Base-by-base conservation (phyloP, 2,888 invertebrate genomes). In the Aspidiotus rigidus region DNA sequence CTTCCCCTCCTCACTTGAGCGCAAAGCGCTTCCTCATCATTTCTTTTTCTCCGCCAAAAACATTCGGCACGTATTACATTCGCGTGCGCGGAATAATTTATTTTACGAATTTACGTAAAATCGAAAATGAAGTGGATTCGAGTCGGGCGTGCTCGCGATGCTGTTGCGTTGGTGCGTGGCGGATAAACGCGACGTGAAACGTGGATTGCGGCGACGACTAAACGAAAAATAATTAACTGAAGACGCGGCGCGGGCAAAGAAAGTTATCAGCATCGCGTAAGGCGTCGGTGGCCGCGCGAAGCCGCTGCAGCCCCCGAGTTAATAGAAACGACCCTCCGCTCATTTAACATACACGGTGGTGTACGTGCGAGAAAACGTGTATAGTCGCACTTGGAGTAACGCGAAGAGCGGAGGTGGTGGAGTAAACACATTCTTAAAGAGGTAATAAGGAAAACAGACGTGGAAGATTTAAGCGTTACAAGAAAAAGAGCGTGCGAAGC, bases 361-460 rank as follows among this genome's bases (percentile, higher is more conserved):
- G 28, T 28, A 15, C 28, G 62, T 40, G 40, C 57, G 57, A 66
- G 57, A 16, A 13, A 66, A 28, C 28, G 28, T 28, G 28, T 28
- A n/a, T 49, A 49, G 49, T 49, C 49, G 49, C n/a, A 13, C n/a
- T 49, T 13, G 2, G 28, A 5, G 28, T 28, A 28, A 5, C 28
- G 28, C 28, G 28, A 28, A 28, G 49, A 11, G 11, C 49, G 11
- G 49, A 49, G 11, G 49, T 13, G 49, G 39, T 2, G 13, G 59
- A 39, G 59, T 59, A 28, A 59, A 59, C 59, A 59, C 59, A 28
- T 59, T 69, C 53, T 64, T 60, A 63, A 69, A 62, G 69, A 59
- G 71, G 62, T 64, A 62, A 64, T 57, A 63, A 60, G 64, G 63
- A 62, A 69, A 64, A 70, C 62, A 62, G 64, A 53, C 15, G 15